Evolutionary conservation across 64 coral and sea anemone genomes (phyloP).

Genomic region (Stichodactyla mertensii): DNA sequence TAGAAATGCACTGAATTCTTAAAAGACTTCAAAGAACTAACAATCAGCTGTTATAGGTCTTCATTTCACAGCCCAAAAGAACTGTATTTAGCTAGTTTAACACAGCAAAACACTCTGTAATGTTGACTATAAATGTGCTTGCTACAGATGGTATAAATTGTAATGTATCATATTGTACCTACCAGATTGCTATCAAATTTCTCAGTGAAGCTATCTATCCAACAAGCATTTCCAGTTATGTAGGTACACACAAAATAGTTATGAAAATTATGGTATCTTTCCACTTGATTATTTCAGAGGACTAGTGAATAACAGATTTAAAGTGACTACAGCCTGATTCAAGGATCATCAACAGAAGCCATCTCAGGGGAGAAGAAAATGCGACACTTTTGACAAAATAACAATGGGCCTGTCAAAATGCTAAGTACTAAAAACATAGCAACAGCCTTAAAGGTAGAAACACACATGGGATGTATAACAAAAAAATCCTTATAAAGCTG

Average conservation of each 20-base stretch:
- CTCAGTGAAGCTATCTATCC: not conserved
- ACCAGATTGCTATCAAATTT: not conserved
- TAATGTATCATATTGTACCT: not conserved
- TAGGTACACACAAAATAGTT: not conserved
- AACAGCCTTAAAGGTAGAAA: conserved; percentile 1
- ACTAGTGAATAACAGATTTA: not conserved
- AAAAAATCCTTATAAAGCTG: not conserved
- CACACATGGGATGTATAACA: not conserved
- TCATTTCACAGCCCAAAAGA: not conserved
- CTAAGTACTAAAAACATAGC: conserved; percentile 10
- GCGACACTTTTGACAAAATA: conserved; percentile 9
- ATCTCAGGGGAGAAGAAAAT: not conserved
- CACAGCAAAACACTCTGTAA: not conserved
- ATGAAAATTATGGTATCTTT: not conserved
- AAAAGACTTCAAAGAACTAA: not conserved
- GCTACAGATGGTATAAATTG: not conserved
- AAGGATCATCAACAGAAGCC: conserved; percentile 14
- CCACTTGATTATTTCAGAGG: not conserved
- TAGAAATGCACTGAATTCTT: not conserved
- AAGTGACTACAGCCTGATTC: not conserved
- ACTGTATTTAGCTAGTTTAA: not conserved
- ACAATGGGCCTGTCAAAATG: conserved; percentile 11
- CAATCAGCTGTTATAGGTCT: not conserved
- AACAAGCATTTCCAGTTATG: not conserved
- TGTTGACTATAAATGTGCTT: not conserved